Conservation (phyloP, 2,797 vertebrate species). For the Propithecus deckenii region DNA sequence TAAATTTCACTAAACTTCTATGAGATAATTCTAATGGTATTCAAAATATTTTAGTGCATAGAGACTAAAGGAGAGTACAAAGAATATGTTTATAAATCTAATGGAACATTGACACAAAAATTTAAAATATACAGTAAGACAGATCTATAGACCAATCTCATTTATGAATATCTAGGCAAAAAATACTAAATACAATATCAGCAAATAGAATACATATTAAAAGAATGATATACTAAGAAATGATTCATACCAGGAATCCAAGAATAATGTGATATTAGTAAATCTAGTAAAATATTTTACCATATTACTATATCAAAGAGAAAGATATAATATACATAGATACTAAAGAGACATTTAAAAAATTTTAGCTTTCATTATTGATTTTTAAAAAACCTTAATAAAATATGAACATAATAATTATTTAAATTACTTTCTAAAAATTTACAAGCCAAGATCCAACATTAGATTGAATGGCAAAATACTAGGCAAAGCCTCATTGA, state of each 20-base stretch:
- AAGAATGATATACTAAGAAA: not conserved
- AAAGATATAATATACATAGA: not conserved
- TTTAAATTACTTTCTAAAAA: not conserved
- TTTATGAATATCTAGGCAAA: not conserved
- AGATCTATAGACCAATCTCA: not conserved
- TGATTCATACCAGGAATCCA: not conserved
- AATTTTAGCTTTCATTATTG: not conserved
- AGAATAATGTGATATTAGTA: not conserved
- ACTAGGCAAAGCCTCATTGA: not conserved
- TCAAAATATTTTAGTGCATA: not conserved
- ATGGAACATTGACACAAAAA: not conserved
- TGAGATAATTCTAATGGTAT: not conserved
- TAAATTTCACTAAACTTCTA: not conserved
- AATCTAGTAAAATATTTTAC: not conserved
- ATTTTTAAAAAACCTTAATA: not conserved
- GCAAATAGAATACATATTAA: not conserved
- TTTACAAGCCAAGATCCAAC: not conserved
- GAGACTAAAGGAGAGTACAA: not conserved
- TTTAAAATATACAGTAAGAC: not conserved
- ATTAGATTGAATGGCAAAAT: not conserved
- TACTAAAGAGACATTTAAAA: not conserved
- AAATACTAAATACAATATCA: not conserved
- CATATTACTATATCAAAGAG: not conserved
- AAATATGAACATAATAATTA: not conserved
- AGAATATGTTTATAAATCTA: not conserved